Percentiles rank a stretch among this genome's conserved stretches.
These are phyloP conservation scores for Alligator sinensis DNA, from an alignment of 2,113 vertebrate species.

Conservation along the genomic window DNA sequence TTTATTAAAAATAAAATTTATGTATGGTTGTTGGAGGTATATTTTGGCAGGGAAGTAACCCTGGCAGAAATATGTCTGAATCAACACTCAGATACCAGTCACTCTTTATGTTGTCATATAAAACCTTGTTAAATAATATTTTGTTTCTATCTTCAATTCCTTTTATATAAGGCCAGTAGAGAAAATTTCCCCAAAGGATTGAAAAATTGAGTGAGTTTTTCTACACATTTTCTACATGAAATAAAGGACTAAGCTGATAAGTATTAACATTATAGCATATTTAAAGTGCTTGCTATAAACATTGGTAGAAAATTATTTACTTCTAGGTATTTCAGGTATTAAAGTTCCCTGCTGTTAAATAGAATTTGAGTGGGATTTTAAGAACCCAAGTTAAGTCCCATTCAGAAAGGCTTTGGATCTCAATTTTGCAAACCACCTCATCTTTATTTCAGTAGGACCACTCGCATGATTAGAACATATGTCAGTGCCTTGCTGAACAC, in stretches of 20 bases:
- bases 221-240: constrained; percentile 24
- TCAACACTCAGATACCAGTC: constrained; percentile 74
- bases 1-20: constrained; percentile 87
- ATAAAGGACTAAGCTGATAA: constrained; percentile 37
- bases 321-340: constrained; percentile 48
- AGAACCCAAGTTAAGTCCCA: not conserved
- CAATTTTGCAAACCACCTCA: not conserved
- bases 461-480: not conserved
- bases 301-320: constrained; percentile 25
- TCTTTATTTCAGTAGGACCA: not conserved
- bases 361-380: constrained; percentile 19
- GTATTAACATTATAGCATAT: constrained; percentile 28
- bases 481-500: constrained; percentile 24
- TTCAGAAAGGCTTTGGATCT: not conserved
- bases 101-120: constrained; percentile 78
- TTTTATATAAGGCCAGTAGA: constrained; percentile 73
- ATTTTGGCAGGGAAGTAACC: constrained; percentile 78
- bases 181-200: constrained; percentile 66
- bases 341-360: constrained; percentile 13
- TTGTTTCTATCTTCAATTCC: constrained; percentile 75
- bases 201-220: constrained; percentile 42
- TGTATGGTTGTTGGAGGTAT: constrained; percentile 81
- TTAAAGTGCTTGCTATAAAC: constrained; percentile 44
- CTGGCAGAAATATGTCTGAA: constrained; percentile 75
- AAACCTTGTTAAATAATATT: constrained; percentile 84